Evolutionary conservation across 2,113 vertebrate genomes (phyloP).

Genomic region (Gnathonemus longibarbis): DNA sequence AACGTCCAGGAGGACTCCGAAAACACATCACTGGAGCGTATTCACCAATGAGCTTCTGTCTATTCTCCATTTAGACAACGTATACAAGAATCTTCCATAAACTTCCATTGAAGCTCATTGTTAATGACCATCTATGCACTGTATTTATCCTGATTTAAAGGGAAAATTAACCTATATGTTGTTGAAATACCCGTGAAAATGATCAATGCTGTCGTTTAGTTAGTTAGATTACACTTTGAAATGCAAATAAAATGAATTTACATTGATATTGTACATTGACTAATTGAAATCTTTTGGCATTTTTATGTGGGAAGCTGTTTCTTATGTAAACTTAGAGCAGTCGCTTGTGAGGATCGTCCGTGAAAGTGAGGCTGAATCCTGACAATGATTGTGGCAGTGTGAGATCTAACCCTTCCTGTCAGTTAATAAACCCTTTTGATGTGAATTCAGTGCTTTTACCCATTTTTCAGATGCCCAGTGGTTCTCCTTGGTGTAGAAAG

Average conservation of each 20-base stretch:
- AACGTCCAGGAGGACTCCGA: not conserved
- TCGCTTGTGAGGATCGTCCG: no score
- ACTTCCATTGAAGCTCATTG: not conserved
- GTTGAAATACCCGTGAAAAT: no score
- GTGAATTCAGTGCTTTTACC: no score
- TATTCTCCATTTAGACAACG: not conserved
- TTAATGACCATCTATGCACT: not conserved
- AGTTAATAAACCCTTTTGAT: no score
- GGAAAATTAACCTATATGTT: not conserved
- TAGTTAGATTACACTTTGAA: no score
- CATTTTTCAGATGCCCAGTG: not conserved
- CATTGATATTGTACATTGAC: not conserved
- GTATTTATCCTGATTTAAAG: not conserved
- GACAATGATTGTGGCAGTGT: no score
- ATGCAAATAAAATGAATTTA: not conserved
- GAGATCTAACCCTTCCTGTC: no score
- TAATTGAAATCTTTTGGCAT: not conserved
- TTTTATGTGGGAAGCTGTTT: not conserved
- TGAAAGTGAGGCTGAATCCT: no score
- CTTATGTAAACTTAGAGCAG: no score
- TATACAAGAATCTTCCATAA: not conserved
- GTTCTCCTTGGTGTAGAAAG: not conserved
- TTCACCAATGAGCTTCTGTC: not conserved
- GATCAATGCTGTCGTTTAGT: no score
- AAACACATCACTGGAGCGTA: not conserved